phyloP scores from a whole-genome alignment of 2,113 vertebrate species.

The Chrysemys picta region DNA sequence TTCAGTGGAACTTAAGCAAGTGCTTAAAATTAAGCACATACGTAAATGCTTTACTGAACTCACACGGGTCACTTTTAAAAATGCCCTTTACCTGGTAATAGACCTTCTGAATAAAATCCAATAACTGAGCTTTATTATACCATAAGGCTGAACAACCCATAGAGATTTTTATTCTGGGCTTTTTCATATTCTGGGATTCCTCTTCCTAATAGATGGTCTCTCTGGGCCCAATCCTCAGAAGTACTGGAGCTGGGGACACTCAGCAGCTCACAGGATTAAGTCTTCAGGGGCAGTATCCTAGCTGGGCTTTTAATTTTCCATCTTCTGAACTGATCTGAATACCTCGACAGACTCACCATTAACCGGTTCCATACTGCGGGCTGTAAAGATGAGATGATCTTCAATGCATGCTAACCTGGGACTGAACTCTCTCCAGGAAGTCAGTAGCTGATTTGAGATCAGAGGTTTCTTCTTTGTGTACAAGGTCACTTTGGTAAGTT shows the following conservation, averaged over 20 bases:
- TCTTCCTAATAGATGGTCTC: not conserved
- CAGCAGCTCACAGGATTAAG: not conserved
- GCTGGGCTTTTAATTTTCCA: not conserved
- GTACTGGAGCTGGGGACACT: not conserved
- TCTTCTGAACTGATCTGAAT: not conserved
- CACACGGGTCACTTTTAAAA: not conserved
- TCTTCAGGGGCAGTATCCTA: not conserved
- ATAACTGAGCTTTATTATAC: not conserved
- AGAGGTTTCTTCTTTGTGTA: not conserved
- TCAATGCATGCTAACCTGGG: rapidly evolving
- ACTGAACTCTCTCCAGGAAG: not conserved
- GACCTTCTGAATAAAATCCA: not conserved
- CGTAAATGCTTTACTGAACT: not conserved
- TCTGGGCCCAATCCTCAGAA: not conserved
- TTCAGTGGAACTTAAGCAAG: slow-evolving; percentile 31
- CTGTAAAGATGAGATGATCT: not conserved
- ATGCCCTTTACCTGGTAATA: not conserved
- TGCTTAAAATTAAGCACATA: not conserved
- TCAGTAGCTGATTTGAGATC: rapidly evolving
- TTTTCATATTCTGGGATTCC: not conserved
- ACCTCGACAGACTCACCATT: not conserved
- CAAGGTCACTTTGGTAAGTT: not conserved
- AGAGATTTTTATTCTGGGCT: not conserved
- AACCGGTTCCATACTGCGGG: not conserved
- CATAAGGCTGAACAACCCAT: not conserved